Percentiles rank a stretch among this genome's conserved stretches.
These are phyloP conservation scores for Silurus lanzhouensis DNA, from an alignment of 2,797 vertebrate species.

Conservation along the genomic window DNA sequence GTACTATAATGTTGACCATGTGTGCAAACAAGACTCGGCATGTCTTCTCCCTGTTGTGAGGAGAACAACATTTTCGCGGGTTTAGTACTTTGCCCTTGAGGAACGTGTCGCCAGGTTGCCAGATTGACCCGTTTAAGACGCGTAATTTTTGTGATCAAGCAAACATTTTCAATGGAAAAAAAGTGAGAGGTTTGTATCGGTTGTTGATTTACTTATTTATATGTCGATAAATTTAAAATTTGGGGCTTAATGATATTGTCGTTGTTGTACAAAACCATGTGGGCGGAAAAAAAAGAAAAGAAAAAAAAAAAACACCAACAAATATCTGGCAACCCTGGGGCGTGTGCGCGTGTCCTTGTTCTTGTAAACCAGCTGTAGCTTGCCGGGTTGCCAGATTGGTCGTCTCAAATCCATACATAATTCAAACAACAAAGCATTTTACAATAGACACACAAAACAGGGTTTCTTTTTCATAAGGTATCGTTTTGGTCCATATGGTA, in stretches of 20 bases:
- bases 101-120: slow-evolving; percentile 16
- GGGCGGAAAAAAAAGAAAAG: not conserved
- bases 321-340: slow-evolving; percentile 33
- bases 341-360: slow-evolving; percentile 39
- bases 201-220: fast-evolving
- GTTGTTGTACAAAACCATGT: not conserved
- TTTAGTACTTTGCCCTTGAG: not conserved
- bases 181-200: too few species aligned
- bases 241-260: too few species aligned
- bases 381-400: slow-evolving; percentile 14
- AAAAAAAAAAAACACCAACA: too few species aligned
- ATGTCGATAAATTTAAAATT: too few species aligned
- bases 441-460: not conserved
- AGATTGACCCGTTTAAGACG: not conserved
- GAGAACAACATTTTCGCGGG: not conserved
- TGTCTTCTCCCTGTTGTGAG: not conserved
- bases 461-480: too few species aligned
- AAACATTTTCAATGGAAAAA: too few species aligned
- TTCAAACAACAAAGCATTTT: too few species aligned
- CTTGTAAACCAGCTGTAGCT: slow-evolving; percentile 37
- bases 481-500: too few species aligned
- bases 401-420: too few species aligned
- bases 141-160: too few species aligned
- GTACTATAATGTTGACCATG: too few species aligned
- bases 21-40: not conserved